Conservation (phyloP, 2,888 invertebrate genomes). For the Dryobotodes eremita region DNA sequence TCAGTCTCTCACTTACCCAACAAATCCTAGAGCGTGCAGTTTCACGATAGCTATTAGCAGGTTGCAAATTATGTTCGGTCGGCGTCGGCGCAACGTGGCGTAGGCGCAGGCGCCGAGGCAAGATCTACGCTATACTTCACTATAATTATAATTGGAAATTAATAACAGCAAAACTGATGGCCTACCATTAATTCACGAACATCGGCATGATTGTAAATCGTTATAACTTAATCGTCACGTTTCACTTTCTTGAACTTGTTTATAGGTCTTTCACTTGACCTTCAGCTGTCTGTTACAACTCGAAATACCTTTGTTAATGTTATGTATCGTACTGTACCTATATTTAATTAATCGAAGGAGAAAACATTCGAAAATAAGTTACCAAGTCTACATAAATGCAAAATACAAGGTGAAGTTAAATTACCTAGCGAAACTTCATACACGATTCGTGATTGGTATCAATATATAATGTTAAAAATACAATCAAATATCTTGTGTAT, state of each 20-base stretch:
- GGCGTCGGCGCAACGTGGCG: conserved; percentile 72
- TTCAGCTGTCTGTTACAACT: conserved; percentile 4
- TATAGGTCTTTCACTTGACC: conserved; percentile 22
- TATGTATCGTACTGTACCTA: neutral
- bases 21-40: conserved; percentile 61
- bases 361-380: neutral
- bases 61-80: conserved; percentile 84
- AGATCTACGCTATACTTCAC: conserved; percentile 62
- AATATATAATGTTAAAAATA: neutral
- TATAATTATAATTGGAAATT: conserved; percentile 71
- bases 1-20: conserved; percentile 23
- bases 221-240: conserved; percentile 50
- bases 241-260: conserved; percentile 49
- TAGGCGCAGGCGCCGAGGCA: conserved; percentile 83
- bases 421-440: neutral
- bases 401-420: neutral
- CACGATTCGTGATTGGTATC: neutral
- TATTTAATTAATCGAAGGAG: neutral
- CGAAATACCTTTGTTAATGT: neutral
- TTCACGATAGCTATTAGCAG: conserved; percentile 84
- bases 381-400: neutral
- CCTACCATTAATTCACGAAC: conserved; percentile 41
- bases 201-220: conserved; percentile 47
- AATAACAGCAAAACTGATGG: conserved; percentile 64
- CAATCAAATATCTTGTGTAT: neutral